A percentile compares a stretch with the other conserved stretches of the same genome.
phyloP scores from a whole-genome alignment of 1,140 invertebrate genomes.

The Lordiphosa stackelbergi region DNA sequence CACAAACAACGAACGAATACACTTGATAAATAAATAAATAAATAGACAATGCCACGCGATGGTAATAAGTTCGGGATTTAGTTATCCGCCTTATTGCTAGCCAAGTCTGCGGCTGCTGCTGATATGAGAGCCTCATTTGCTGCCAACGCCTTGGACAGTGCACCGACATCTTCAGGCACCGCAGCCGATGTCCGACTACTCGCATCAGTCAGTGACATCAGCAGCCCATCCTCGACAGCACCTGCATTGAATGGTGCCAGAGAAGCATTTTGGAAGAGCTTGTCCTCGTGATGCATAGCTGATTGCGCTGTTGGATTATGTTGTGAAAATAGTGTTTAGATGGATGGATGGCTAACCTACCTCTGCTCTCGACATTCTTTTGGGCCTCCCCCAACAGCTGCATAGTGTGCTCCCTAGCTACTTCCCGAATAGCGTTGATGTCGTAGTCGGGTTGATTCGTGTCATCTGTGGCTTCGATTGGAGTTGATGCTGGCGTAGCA shows the following conservation, averaged over 20 bases:
- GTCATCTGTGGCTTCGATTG: slow-evolving; percentile 11
- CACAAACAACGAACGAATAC: slow-evolving; percentile 14
- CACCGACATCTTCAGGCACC: neutral
- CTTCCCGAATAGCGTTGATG: slow-evolving; percentile 12
- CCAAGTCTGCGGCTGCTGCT: neutral
- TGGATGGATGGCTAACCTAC: slow-evolving; percentile 1
- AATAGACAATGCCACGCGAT: slow-evolving; percentile 2
- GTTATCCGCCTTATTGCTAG: slow-evolving; percentile 2
- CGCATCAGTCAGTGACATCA: neutral
- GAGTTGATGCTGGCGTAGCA: slow-evolving; percentile 9
- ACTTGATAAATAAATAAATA: slow-evolving; percentile 18
- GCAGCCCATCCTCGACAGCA: neutral
- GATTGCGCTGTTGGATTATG: neutral
- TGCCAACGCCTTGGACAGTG: neutral
- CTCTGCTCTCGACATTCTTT: slow-evolving; percentile 15
- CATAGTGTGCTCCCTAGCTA: slow-evolving; percentile 23
- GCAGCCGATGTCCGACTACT: neutral
- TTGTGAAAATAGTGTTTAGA: neutral
- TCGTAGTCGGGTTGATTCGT: slow-evolving; percentile 8
- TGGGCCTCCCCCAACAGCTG: slow-evolving; percentile 27
- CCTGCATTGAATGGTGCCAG: neutral
- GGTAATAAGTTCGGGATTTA: neutral
- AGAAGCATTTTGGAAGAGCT: too few species aligned
- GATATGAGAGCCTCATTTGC: slow-evolving; percentile 1
- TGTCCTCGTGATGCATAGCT: neutral